These are phyloP conservation scores for Acipenser transmontanus DNA, from an alignment of 2,797 vertebrate genomes.

Conservation along the genomic window DNA sequence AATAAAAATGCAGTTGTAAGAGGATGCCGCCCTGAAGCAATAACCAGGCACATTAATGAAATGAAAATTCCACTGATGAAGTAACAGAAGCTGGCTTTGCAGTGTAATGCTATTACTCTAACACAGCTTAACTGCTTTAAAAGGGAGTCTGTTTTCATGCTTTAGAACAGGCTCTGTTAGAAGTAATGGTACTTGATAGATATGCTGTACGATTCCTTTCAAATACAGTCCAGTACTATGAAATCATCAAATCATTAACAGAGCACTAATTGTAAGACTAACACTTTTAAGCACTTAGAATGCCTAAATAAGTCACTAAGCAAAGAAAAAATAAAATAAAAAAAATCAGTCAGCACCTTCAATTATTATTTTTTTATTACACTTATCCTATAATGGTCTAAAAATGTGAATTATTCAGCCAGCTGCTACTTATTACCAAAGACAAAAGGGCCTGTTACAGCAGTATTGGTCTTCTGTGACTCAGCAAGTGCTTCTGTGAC, in stretches of 20 bases:
- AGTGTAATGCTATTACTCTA: background rate
- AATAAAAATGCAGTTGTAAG: background rate
- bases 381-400: constrained; percentile 17
- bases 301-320: background rate
- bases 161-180: too few species aligned
- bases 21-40: background rate
- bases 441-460: constrained; percentile 45
- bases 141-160: too few species aligned
- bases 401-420: constrained; percentile 45
- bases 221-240: background rate
- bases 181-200: too few species aligned
- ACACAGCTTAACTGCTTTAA: background rate
- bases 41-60: background rate
- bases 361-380: constrained; percentile 18
- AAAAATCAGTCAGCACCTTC: too few species aligned
- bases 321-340: background rate
- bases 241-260: background rate
- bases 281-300: background rate
- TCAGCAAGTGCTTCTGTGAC: constrained; percentile 39
- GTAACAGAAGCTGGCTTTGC: background rate
- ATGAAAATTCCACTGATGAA: background rate
- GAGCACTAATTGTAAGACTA: background rate
- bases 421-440: constrained; percentile 49
- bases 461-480: constrained; percentile 40
- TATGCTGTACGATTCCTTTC: too few species aligned